Conservation (phyloP, 2,113 vertebrate genomes). For the Meleagris gallopavo region DNA sequence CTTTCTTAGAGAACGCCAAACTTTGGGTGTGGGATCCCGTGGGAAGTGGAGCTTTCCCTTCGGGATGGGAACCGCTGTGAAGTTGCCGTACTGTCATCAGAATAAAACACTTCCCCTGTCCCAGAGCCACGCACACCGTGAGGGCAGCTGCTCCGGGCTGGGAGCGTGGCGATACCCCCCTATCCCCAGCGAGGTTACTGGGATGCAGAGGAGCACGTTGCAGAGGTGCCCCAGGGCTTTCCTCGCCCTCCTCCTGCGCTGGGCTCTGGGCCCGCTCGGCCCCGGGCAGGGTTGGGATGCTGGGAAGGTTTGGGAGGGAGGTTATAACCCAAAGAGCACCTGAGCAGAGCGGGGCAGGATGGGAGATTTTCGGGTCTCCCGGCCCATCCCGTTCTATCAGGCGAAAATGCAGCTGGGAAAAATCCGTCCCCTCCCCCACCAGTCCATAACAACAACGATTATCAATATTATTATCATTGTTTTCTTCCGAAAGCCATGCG, state of each 20-base stretch:
- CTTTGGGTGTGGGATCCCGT: background rate
- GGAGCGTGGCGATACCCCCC: background rate
- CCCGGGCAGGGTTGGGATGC: background rate
- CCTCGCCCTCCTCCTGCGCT: background rate
- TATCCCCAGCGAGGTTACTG: background rate
- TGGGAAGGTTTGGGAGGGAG: background rate
- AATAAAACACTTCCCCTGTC: background rate
- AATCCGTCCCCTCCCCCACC: background rate
- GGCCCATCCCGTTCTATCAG: background rate
- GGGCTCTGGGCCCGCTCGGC: background rate
- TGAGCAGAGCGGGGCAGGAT: background rate
- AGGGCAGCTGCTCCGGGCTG: background rate
- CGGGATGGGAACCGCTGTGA: background rate
- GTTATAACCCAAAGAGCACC: background rate
- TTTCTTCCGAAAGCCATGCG: background rate
- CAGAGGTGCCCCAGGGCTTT: background rate
- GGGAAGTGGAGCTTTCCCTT: background rate
- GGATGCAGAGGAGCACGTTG: background rate
- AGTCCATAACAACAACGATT: background rate
- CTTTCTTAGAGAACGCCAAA: constrained; percentile 59
- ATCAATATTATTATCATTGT: background rate
- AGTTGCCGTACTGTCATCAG: background rate
- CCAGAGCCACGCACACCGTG: background rate
- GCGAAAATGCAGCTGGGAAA: background rate
- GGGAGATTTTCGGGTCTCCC: background rate